phyloP scores from a whole-genome alignment of 2,113 vertebrate species.

The Paratilapia polleni region DNA sequence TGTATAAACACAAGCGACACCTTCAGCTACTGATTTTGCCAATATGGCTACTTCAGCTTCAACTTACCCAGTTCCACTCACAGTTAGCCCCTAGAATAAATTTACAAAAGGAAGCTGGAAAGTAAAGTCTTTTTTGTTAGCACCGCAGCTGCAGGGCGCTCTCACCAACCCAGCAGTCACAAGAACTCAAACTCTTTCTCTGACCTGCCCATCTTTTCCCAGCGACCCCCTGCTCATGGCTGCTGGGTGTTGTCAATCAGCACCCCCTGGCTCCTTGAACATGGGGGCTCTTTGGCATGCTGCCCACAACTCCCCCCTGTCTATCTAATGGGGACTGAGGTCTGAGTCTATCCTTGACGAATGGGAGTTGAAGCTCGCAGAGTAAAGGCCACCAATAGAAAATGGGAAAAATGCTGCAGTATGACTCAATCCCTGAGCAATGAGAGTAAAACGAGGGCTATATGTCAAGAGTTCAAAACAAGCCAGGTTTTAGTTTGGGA shows the following conservation, averaged over 20 bases:
- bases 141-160: constrained; percentile 57
- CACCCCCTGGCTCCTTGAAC: constrained; percentile 66
- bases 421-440: constrained; percentile 69
- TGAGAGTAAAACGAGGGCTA: constrained; percentile 28
- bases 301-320: constrained; percentile 61
- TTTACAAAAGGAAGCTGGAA: constrained; percentile 14
- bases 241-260: constrained; percentile 79
- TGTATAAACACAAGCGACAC: constrained; percentile 57
- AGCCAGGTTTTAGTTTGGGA: constrained; percentile 37
- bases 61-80: background rate
- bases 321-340: constrained; percentile 56
- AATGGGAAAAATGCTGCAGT: constrained; percentile 25
- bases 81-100: constrained; percentile 19
- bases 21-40: constrained; percentile 57
- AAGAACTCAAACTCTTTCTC: constrained; percentile 43
- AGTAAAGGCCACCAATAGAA: constrained; percentile 48
- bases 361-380: constrained; percentile 53
- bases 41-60: constrained; percentile 1
- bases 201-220: constrained; percentile 68
- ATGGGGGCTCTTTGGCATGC: constrained; percentile 65
- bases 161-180: constrained; percentile 52
- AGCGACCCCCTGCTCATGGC: constrained; percentile 56
- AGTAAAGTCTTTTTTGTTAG: constrained; percentile 15
- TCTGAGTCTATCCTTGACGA: constrained; percentile 57
- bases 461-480: constrained; percentile 39